Conservation (phyloP, 1,140 invertebrate species). For the Zaprionus nigranus region DNA sequence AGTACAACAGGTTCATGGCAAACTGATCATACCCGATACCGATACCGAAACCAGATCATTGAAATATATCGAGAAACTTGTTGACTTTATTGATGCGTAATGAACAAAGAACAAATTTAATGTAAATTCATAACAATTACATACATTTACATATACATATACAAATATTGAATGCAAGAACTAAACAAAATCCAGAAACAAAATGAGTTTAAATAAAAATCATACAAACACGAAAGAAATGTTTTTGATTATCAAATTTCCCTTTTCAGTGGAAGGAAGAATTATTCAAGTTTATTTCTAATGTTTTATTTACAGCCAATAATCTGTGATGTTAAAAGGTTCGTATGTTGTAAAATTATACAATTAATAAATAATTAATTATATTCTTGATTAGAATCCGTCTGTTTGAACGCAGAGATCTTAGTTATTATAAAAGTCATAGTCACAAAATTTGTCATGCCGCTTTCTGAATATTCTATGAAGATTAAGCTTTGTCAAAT, state of each 20-base stretch:
- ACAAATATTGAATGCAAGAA: slow-evolving; percentile 41
- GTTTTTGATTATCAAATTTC: slow-evolving; percentile 2
- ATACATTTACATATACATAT: slow-evolving; percentile 17
- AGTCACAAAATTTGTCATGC: too few species aligned
- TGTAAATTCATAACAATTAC: slow-evolving; percentile 40
- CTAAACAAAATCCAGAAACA: slow-evolving; percentile 36
- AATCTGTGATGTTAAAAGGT: too few species aligned
- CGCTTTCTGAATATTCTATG: too few species aligned
- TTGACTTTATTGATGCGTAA: slow-evolving; percentile 39
- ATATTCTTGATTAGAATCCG: too few species aligned
- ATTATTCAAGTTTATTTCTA: too few species aligned
- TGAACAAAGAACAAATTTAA: slow-evolving; percentile 57
- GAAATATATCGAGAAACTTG: slow-evolving; percentile 27
- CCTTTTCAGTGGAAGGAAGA: too few species aligned
- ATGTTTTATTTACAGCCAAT: too few species aligned
- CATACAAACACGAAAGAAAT: slow-evolving; percentile 28
- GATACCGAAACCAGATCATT: slow-evolving; percentile 15
- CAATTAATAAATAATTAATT: too few species aligned
- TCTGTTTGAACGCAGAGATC: too few species aligned
- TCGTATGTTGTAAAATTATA: too few species aligned
- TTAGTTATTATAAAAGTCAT: too few species aligned
- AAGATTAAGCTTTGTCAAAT: too few species aligned
- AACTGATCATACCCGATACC: not conserved
- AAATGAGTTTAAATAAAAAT: slow-evolving; percentile 60
- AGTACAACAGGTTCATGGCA: slow-evolving; percentile 16